A percentile compares a stretch with the other conserved stretches of the same genome.
These are phyloP conservation scores for Marronus borbonicus DNA, from an alignment of 2,888 invertebrate genomes.

Conservation along the genomic window DNA sequence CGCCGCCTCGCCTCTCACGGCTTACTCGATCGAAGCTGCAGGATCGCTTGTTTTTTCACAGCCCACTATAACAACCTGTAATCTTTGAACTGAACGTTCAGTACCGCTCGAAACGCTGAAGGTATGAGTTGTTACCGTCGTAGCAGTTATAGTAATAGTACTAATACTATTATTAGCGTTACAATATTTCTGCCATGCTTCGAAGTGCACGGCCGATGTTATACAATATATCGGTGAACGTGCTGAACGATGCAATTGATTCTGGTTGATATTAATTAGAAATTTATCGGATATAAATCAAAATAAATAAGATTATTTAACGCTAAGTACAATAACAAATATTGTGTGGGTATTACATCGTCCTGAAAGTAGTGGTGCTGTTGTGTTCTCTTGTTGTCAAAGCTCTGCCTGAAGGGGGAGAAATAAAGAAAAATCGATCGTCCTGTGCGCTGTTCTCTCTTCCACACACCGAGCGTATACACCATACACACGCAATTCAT, in stretches of 20 bases:
- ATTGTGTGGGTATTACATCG: slow-evolving; percentile 5
- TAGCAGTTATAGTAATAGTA: background rate
- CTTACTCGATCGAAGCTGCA: slow-evolving; percentile 58
- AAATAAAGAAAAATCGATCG: slow-evolving; percentile 41
- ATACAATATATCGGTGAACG: slow-evolving; percentile 56
- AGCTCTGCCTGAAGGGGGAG: background rate
- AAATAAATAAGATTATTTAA: no score
- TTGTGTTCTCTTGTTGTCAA: slow-evolving; percentile 8
- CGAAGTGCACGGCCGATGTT: slow-evolving; percentile 56
- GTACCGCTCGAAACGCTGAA: slow-evolving; percentile 56
- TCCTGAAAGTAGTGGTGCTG: slow-evolving; percentile 1
- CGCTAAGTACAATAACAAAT: background rate
- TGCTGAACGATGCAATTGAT: slow-evolving; percentile 56
- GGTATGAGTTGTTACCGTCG: slow-evolving; percentile 44
- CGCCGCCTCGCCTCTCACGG: slow-evolving; percentile 54
- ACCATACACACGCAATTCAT: no score
- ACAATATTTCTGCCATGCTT: slow-evolving; percentile 56
- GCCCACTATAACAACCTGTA: slow-evolving; percentile 69
- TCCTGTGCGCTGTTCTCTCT: slow-evolving; percentile 1
- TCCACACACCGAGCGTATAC: background rate
- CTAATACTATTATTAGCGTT: slow-evolving; percentile 25
- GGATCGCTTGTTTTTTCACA: slow-evolving; percentile 67
- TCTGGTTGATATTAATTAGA: slow-evolving; percentile 38
- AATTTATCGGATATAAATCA: background rate
- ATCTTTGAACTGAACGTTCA: slow-evolving; percentile 60